A percentile compares a stretch with the other conserved stretches of the same genome.
Evolutionary conservation across 2,113 vertebrate genomes (phyloP).

Genomic region (Prionailurus viverrinus): DNA sequence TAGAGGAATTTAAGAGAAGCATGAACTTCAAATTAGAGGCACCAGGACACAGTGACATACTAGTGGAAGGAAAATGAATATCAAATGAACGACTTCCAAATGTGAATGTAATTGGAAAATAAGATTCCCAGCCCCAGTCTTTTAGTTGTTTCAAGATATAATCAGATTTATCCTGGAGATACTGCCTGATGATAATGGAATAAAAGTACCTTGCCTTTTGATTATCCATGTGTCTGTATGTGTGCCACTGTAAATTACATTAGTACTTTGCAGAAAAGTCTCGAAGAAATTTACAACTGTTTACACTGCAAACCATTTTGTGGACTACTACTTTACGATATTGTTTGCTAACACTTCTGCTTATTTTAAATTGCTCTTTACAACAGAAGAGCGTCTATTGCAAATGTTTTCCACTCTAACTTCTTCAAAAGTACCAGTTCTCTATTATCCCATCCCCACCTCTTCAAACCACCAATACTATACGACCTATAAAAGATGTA

Average conservation of each 20-base stretch:
- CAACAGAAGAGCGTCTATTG: background rate
- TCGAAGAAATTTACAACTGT: background rate
- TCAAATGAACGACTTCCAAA: background rate
- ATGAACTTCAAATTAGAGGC: background rate
- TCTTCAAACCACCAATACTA: background rate
- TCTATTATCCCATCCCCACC: background rate
- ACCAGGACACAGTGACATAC: conserved; percentile 26
- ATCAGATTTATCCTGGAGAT: background rate
- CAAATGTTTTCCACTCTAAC: background rate
- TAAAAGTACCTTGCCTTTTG: background rate
- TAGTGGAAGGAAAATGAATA: background rate
- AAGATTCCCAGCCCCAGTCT: background rate
- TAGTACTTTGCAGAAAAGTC: background rate
- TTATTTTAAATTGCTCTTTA: background rate
- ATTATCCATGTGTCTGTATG: background rate
- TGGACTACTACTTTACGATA: background rate
- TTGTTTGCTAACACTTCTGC: background rate
- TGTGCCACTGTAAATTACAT: background rate
- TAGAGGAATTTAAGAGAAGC: background rate
- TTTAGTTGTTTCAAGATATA: background rate
- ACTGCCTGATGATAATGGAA: background rate
- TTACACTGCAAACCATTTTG: background rate
- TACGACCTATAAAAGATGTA: background rate
- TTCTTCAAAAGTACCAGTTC: background rate
- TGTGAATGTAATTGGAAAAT: background rate